phyloP scores from a whole-genome alignment of 92 coral and sea anemone species.

The Parazoanthus atlanticus region DNA sequence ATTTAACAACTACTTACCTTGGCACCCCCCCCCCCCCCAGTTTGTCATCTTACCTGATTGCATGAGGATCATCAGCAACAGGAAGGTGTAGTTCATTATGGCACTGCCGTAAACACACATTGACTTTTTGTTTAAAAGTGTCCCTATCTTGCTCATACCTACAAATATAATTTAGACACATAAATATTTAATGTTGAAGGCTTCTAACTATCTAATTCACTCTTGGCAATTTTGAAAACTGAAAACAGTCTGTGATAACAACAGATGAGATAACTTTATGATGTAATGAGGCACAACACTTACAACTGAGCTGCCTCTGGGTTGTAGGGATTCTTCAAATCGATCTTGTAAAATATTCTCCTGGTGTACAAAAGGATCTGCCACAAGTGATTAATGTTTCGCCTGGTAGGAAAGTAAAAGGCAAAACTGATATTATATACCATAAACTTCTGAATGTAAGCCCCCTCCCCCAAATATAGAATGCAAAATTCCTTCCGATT shows the following conservation, averaged over 20 bases:
- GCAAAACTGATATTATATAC: too few relatives aligned
- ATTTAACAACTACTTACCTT: too few relatives aligned
- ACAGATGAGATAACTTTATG: not conserved
- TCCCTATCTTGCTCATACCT: slow-evolving; percentile 89
- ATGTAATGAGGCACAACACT: slow-evolving; percentile 23
- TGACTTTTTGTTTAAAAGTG: slow-evolving; percentile 83
- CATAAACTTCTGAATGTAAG: too few relatives aligned
- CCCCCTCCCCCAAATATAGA: too few relatives aligned
- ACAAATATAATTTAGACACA: not conserved
- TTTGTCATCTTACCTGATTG: slow-evolving; percentile 70
- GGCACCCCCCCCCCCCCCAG: too few relatives aligned
- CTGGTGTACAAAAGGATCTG: slow-evolving; percentile 91
- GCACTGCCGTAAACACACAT: slow-evolving; percentile 75
- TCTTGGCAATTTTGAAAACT: too few relatives aligned
- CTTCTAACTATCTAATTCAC: not conserved
- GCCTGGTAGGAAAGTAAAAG: slow-evolving; percentile 56
- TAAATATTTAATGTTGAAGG: not conserved
- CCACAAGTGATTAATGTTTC: slow-evolving; percentile 94
- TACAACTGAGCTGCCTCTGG: slow-evolving; percentile 90
- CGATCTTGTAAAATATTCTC: slow-evolving; percentile 98
- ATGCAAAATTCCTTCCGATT: too few relatives aligned
- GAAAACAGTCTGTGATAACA: too few relatives aligned
- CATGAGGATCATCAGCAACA: slow-evolving; percentile 97
- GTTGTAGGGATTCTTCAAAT: slow-evolving; percentile 78
- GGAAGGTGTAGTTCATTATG: slow-evolving; percentile 82